phyloP scores from a whole-genome alignment of 2,888 invertebrate genomes.

The Coenonympha arcania region DNA sequence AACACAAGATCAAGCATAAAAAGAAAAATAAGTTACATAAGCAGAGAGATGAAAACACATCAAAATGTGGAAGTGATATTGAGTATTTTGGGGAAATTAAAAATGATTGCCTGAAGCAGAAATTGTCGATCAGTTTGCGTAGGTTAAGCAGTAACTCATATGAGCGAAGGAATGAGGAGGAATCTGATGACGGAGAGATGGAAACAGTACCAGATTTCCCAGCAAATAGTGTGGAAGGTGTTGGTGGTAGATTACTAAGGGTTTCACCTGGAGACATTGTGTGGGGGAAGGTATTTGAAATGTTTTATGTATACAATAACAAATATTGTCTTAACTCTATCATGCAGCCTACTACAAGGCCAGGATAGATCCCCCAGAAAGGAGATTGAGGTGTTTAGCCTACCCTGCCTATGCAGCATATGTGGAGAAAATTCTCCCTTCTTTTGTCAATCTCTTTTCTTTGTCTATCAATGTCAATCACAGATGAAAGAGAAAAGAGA shows the following conservation, averaged over 20 bases:
- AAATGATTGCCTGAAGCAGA: slow-evolving; percentile 81
- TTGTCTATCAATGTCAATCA: no score
- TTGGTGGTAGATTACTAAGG: slow-evolving; percentile 58
- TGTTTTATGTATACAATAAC: neutral
- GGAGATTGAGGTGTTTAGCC: no score
- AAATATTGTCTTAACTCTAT: no score
- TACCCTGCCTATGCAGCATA: no score
- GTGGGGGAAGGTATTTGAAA: slow-evolving; percentile 81
- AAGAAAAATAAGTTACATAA: slow-evolving; percentile 81
- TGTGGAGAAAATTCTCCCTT: no score
- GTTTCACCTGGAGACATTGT: slow-evolving; percentile 85
- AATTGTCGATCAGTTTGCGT: slow-evolving; percentile 82
- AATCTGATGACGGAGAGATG: slow-evolving; percentile 60
- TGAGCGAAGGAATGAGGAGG: slow-evolving; percentile 54
- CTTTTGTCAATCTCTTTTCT: no score
- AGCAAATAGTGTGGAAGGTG: slow-evolving; percentile 64
- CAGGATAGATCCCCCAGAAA: no score
- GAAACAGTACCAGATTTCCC: slow-evolving; percentile 62
- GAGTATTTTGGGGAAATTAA: slow-evolving; percentile 75
- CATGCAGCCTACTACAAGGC: no score
- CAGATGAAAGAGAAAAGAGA: no score
- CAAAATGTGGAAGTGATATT: slow-evolving; percentile 59
- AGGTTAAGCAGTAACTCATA: slow-evolving; percentile 81
- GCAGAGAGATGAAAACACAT: slow-evolving; percentile 59
- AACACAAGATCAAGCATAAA: slow-evolving; percentile 84